Evolutionary conservation across 2,888 invertebrate species (phyloP).

Genomic region (Papilio demoleus): DNA sequence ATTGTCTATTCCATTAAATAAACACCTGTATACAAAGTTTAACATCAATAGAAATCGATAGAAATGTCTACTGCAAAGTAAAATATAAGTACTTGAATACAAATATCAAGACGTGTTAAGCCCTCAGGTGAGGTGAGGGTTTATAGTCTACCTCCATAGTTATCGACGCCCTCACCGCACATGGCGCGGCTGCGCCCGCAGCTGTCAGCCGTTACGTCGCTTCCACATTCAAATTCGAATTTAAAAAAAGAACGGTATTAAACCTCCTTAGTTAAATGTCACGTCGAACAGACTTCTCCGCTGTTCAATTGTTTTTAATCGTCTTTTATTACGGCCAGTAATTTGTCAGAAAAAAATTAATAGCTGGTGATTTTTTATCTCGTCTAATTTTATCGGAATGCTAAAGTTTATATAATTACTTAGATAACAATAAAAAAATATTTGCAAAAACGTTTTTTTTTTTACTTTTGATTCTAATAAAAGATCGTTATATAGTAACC

Average conservation of each 20-base stretch:
- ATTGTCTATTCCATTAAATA: not conserved
- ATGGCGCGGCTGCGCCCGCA: conserved; percentile 57
- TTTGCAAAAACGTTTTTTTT: too few species aligned
- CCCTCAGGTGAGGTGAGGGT: not conserved
- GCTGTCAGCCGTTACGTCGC: conserved; percentile 61
- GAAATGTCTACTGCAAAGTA: not conserved
- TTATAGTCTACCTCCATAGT: conserved; percentile 9
- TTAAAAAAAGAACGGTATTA: conserved; percentile 3
- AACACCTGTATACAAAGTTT: not conserved
- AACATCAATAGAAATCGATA: not conserved
- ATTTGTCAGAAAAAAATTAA: not conserved
- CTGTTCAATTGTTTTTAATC: conserved; percentile 18
- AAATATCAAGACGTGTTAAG: too few species aligned
- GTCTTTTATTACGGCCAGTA: not conserved
- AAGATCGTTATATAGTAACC: not conserved
- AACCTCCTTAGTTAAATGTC: conserved; percentile 27
- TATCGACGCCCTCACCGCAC: conserved; percentile 47
- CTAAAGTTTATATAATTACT: too few species aligned
- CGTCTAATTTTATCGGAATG: not conserved
- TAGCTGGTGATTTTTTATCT: not conserved
- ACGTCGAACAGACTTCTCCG: conserved; percentile 5
- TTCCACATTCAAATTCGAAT: conserved; percentile 57
- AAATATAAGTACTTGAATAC: too few species aligned
- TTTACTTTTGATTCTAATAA: too few species aligned
- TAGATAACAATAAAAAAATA: too few species aligned